Conservation (phyloP, 2,113 vertebrate species). For the Ptilonorhynchus violaceus region DNA sequence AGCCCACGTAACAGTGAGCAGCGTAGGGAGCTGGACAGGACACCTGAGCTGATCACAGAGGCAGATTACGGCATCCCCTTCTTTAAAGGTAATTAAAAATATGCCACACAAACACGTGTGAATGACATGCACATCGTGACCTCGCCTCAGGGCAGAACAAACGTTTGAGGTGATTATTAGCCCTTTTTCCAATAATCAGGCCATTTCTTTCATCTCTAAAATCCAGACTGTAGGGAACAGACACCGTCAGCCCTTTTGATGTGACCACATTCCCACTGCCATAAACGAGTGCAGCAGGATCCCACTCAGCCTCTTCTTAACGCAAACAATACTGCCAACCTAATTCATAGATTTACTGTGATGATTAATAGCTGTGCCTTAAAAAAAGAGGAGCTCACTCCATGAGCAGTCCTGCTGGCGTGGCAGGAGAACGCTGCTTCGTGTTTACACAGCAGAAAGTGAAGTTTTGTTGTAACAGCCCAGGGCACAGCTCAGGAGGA, state of each 20-base stretch:
- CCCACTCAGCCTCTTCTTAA: background rate
- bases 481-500: background rate
- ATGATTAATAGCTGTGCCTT: background rate
- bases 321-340: background rate
- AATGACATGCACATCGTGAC: background rate
- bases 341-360: background rate
- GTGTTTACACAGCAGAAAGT: background rate
- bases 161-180: background rate
- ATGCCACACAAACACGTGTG: background rate
- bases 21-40: background rate
- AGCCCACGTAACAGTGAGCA: background rate
- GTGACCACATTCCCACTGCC: background rate
- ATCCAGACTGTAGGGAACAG: background rate
- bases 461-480: background rate
- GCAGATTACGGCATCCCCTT: background rate
- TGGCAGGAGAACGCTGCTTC: background rate
- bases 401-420: fast-evolving
- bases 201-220: background rate
- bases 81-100: background rate
- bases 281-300: background rate
- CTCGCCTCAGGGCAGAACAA: background rate
- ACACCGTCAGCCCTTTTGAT: background rate
- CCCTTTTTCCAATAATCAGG: background rate
- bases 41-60: background rate
- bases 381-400: background rate